phyloP scores from a whole-genome alignment of 2,113 vertebrate genomes.

The Dolichotis patagonum region DNA sequence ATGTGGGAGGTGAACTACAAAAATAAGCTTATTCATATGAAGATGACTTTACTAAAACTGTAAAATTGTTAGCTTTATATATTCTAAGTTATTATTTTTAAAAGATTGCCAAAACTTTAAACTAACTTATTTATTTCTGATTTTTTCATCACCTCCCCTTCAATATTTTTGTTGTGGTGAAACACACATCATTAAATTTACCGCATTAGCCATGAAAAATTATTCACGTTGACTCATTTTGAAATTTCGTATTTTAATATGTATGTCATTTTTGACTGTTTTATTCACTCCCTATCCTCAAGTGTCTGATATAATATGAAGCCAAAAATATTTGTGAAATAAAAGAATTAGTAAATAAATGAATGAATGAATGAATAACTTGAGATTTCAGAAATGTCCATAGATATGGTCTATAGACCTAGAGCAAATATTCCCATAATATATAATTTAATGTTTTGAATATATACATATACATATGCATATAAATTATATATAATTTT shows the following conservation, averaged over 20 bases:
- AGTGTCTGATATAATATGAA: background rate
- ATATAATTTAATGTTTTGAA: background rate
- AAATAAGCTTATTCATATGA: background rate
- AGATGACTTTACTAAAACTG: background rate
- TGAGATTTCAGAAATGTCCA: background rate
- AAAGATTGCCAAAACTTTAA: slow-evolving; percentile 3
- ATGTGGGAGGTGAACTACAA: background rate
- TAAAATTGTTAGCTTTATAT: slow-evolving; percentile 35
- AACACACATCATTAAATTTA: background rate
- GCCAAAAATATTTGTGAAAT: slow-evolving; percentile 30
- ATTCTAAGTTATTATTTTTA: background rate
- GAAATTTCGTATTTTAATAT: slow-evolving; percentile 34
- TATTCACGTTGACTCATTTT: background rate
- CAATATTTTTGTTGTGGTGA: background rate
- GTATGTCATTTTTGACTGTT: background rate
- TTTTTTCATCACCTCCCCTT: background rate
- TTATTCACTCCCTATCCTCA: background rate
- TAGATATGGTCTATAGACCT: background rate
- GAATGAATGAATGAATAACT: background rate
- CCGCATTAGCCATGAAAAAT: background rate
- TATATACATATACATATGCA: background rate
- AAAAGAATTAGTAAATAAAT: background rate
- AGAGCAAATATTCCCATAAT: background rate
- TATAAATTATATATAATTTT: background rate
- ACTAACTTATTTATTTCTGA: background rate